Conservation (phyloP, 2,113 vertebrate genomes). For the Triplophysa dalaica region DNA sequence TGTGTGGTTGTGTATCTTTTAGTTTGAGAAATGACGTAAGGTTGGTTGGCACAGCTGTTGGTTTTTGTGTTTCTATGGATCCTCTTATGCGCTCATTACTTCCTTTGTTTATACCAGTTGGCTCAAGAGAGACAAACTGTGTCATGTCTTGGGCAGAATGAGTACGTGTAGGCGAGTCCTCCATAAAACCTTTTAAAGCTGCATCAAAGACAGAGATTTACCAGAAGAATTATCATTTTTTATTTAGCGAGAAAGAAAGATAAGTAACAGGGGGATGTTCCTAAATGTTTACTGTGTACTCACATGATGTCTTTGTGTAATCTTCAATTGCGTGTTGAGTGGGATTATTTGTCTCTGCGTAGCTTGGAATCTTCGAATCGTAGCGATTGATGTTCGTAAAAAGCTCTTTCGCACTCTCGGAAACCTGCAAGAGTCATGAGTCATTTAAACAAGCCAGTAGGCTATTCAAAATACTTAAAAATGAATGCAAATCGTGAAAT, state of each 20-base stretch:
- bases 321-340: not conserved
- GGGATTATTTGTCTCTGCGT: constrained; percentile 9
- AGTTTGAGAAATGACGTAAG: constrained; percentile 1
- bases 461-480: not conserved
- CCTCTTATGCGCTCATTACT: not conserved
- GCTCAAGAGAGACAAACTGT: constrained; percentile 4
- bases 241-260: not conserved
- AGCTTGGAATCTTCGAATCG: constrained; percentile 29
- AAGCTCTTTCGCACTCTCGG: constrained; percentile 17
- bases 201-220: not conserved
- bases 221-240: not conserved
- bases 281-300: not conserved
- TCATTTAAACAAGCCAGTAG: not conserved
- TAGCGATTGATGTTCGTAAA: constrained; percentile 1
- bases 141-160: constrained; percentile 6
- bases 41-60: constrained; percentile 12
- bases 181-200: constrained; percentile 36
- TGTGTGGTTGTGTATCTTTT: constrained; percentile 20
- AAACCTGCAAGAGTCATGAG: constrained; percentile 21
- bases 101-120: not conserved
- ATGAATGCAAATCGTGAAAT: not conserved
- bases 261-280: not conserved
- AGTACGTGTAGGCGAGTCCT: constrained; percentile 40
- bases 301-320: constrained; percentile 1
- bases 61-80: not conserved